A percentile compares a stretch with the other conserved stretches of the same genome.
Conservation (phyloP, 2,113 vertebrate species). For the Perca fluviatilis region DNA sequence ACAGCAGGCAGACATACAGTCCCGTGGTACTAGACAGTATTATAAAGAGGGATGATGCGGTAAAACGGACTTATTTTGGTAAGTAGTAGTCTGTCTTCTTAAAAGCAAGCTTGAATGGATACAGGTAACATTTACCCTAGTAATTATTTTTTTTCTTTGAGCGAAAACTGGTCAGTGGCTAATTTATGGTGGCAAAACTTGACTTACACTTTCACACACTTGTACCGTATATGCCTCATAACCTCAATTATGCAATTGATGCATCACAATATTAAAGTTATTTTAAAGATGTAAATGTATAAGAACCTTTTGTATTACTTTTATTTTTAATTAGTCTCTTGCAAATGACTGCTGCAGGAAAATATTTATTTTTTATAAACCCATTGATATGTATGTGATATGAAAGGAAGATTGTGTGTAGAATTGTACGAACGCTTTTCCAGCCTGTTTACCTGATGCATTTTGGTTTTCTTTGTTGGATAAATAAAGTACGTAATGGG, state of each 20-base stretch:
- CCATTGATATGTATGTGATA: neutral
- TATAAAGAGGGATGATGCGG: neutral
- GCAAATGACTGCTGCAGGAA: neutral
- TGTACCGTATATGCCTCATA: neutral
- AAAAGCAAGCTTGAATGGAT: neutral
- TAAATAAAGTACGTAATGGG: neutral
- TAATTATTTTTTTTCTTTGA: neutral
- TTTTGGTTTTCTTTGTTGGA: neutral
- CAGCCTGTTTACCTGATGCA: neutral
- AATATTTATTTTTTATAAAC: neutral
- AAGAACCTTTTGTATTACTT: neutral
- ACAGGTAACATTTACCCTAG: too few relatives aligned
- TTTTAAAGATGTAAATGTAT: neutral
- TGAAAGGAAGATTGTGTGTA: too few relatives aligned
- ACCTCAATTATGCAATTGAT: neutral
- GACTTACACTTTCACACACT: neutral
- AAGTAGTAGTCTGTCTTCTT: too few relatives aligned
- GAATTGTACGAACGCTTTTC: neutral
- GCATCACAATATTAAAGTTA: neutral
- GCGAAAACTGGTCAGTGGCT: too few relatives aligned
- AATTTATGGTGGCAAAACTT: neutral
- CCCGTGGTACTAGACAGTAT: neutral
- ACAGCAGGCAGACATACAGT: too few relatives aligned
- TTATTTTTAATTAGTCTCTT: neutral
- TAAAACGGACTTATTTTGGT: neutral